A percentile compares a stretch with the other conserved stretches of the same genome.
Evolutionary conservation across 2,888 invertebrate genomes (phyloP).

Genomic region (Cylindroiulus punctatus): DNA sequence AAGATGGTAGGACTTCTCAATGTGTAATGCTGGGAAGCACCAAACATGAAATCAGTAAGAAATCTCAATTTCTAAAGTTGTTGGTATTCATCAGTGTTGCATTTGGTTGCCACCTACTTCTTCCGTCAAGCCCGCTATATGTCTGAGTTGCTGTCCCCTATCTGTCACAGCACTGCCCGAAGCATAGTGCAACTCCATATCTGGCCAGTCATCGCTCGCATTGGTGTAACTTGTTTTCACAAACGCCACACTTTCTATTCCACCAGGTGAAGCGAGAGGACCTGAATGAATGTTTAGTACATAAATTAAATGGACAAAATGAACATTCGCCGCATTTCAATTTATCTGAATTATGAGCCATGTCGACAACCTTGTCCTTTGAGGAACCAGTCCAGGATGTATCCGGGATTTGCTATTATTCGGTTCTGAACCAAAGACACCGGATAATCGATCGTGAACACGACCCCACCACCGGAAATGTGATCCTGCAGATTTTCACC

Average conservation of each 20-base stretch:
- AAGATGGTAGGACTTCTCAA: no score
- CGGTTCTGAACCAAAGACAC: constrained; percentile 79
- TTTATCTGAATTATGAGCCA: neutral
- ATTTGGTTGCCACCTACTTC: constrained; percentile 45
- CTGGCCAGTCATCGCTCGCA: constrained; percentile 79
- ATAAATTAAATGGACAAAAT: neutral
- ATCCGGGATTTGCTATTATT: constrained; percentile 61
- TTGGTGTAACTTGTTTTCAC: constrained; percentile 84
- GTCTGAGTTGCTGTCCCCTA: constrained; percentile 73
- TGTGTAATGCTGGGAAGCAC: no score
- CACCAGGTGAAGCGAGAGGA: constrained; percentile 84
- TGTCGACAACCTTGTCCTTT: constrained; percentile 70
- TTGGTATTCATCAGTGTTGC: no score
- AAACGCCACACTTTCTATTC: constrained; percentile 87
- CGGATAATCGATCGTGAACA: constrained; percentile 73
- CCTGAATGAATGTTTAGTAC: constrained; percentile 44
- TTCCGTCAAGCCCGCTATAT: constrained; percentile 55
- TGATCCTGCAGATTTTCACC: constrained; percentile 81
- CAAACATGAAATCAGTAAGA: no score
- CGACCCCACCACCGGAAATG: constrained; percentile 69
- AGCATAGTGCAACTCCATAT: constrained; percentile 87
- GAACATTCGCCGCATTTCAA: no score
- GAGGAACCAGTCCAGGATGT: constrained; percentile 74
- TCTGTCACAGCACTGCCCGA: constrained; percentile 87
- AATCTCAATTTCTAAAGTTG: no score